phyloP scores from a whole-genome alignment of 2,888 invertebrate genomes.

The Trypoxylon attenuatum region DNA sequence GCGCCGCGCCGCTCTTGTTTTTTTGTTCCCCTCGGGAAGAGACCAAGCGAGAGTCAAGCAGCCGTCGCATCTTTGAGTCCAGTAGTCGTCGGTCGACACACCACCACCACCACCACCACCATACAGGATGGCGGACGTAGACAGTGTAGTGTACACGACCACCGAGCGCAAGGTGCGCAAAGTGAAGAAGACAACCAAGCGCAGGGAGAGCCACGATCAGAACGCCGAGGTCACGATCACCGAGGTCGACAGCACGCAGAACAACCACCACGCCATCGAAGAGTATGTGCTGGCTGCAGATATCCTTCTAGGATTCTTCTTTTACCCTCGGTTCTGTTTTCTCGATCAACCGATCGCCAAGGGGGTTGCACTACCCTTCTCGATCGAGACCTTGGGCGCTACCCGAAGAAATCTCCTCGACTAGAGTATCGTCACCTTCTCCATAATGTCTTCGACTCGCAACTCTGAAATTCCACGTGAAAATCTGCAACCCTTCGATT shows the following conservation, averaged over 20 bases:
- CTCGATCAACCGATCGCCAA: slow-evolving; percentile 2
- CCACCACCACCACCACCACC: slow-evolving; percentile 5
- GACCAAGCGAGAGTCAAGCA: background rate
- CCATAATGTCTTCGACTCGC: too few species aligned
- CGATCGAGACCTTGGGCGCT: too few species aligned
- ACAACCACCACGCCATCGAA: slow-evolving; percentile 81
- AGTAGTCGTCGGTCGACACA: slow-evolving; percentile 9
- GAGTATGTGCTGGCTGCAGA: slow-evolving; percentile 88
- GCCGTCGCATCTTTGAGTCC: too few species aligned
- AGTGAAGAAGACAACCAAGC: slow-evolving; percentile 91
- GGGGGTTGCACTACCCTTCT: slow-evolving; percentile 2
- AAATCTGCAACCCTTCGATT: too few species aligned
- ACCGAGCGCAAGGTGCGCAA: slow-evolving; percentile 91
- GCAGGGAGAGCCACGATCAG: slow-evolving; percentile 85
- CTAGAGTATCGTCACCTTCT: too few species aligned
- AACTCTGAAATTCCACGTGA: too few species aligned
- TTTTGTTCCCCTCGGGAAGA: slow-evolving; percentile 6
- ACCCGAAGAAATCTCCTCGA: too few species aligned
- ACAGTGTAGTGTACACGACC: slow-evolving; percentile 90
- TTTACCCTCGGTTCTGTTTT: slow-evolving; percentile 13
- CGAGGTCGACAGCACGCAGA: slow-evolving; percentile 83
- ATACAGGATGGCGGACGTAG: slow-evolving; percentile 89
- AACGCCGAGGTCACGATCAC: slow-evolving; percentile 86
- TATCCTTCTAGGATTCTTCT: slow-evolving; percentile 37
- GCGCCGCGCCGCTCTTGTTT: background rate